Evolutionary conservation across 2,113 vertebrate species (phyloP).

Genomic region (Stictonetta naevosa): DNA sequence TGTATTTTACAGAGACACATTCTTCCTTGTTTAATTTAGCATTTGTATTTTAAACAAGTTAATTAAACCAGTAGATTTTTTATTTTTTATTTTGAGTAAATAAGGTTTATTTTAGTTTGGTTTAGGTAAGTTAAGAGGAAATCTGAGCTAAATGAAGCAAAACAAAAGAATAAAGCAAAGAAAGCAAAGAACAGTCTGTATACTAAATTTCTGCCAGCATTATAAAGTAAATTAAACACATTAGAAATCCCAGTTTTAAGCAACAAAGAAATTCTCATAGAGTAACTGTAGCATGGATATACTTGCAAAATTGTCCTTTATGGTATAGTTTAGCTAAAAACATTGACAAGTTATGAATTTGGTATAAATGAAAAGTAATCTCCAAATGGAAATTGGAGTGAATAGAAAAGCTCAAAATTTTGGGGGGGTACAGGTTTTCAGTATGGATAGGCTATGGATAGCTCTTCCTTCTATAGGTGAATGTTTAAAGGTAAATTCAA

Average conservation of each 20-base stretch:
- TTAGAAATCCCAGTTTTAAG: neutral
- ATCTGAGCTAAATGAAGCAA: neutral
- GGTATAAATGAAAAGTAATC: neutral
- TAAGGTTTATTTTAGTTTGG: neutral
- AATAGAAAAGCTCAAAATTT: neutral
- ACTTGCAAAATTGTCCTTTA: neutral
- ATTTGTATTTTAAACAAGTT: neutral
- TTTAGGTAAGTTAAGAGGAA: constrained; percentile 28
- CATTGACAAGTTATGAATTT: neutral
- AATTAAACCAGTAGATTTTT: neutral
- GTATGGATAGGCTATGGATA: neutral
- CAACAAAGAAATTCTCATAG: neutral
- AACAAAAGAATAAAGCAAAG: constrained; percentile 11
- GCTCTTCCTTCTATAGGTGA: neutral
- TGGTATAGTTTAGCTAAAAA: neutral
- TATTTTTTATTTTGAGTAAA: neutral
- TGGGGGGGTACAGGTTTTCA: neutral
- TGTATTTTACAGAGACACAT: neutral
- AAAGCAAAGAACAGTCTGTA: neutral
- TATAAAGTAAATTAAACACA: neutral
- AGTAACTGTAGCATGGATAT: neutral
- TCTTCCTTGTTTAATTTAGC: neutral
- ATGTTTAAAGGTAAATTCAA: neutral
- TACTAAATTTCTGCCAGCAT: neutral
- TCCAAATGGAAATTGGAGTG: neutral